Conservation (phyloP, 2,797 vertebrate species). For the Cercopithecus neglectus region DNA sequence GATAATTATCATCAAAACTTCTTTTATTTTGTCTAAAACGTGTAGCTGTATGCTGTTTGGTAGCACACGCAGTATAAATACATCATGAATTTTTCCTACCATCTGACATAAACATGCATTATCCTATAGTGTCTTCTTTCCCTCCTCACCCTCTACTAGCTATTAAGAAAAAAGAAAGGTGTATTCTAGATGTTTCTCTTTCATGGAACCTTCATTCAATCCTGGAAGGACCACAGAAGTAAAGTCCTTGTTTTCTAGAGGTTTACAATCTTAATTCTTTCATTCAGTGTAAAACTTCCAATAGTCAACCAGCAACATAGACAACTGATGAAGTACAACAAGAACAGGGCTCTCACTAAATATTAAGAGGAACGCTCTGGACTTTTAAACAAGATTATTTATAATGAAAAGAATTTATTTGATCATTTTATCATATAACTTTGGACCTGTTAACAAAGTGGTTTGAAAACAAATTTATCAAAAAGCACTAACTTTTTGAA, state of each 20-base stretch:
- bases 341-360: not conserved
- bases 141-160: not conserved
- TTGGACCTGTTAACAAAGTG: not conserved
- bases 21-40: not conserved
- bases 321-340: not conserved
- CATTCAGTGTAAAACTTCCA: not conserved
- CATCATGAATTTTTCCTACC: not conserved
- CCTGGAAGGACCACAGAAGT: not conserved
- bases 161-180: not conserved
- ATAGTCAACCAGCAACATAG: not conserved
- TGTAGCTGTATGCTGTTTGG: not conserved
- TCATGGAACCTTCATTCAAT: not conserved
- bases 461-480: not conserved
- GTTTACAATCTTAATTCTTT: not conserved
- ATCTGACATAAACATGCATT: not conserved
- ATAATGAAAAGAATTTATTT: not conserved
- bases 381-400: not conserved
- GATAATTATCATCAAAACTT: not conserved
- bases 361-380: not conserved
- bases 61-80: not conserved
- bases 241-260: slow-evolving; percentile 9
- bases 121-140: not conserved
- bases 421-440: not conserved
- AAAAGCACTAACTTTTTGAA: not conserved
- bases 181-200: not conserved